Conservation (phyloP, 1,140 invertebrate genomes). For the Drepana arcuata region DNA sequence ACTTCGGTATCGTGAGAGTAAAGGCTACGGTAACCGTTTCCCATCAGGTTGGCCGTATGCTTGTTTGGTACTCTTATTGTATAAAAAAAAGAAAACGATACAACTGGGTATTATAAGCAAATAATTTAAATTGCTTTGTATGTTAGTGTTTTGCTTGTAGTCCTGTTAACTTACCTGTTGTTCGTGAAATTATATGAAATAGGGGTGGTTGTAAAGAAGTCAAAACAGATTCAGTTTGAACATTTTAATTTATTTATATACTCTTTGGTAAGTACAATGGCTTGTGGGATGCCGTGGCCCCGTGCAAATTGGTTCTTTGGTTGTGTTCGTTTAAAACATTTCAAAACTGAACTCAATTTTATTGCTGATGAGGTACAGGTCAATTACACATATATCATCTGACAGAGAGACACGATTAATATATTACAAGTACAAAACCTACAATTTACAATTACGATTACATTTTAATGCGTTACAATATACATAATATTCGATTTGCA, state of each 20-base stretch:
- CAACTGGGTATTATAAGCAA: neutral
- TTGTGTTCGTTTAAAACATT: conserved; percentile 2
- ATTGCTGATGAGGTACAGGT: neutral
- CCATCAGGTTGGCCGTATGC: neutral
- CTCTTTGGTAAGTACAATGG: conserved; percentile 67
- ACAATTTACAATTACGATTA: neutral
- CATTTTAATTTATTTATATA: conserved; percentile 39
- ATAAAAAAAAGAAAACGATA: too few relatives aligned
- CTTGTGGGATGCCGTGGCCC: conserved; percentile 35
- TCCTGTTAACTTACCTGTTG: neutral
- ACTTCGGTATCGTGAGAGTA: too few relatives aligned
- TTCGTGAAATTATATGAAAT: neutral
- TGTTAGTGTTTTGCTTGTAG: neutral
- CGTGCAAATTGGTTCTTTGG: conserved; percentile 39
- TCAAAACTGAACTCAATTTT: neutral
- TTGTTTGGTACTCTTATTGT: neutral
- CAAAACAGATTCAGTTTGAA: conserved; percentile 6
- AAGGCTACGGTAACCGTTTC: too few relatives aligned
- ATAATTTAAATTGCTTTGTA: neutral
- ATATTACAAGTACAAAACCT: neutral
- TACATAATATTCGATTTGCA: too few relatives aligned
- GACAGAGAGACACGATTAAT: neutral
- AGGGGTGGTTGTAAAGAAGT: neutral
- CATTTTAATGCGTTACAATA: neutral
- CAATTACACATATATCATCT: neutral